Percentiles rank a stretch among this genome's conserved stretches.
phyloP scores from a whole-genome alignment of 2,113 vertebrate genomes.

The Uropsilus gracilis region DNA sequence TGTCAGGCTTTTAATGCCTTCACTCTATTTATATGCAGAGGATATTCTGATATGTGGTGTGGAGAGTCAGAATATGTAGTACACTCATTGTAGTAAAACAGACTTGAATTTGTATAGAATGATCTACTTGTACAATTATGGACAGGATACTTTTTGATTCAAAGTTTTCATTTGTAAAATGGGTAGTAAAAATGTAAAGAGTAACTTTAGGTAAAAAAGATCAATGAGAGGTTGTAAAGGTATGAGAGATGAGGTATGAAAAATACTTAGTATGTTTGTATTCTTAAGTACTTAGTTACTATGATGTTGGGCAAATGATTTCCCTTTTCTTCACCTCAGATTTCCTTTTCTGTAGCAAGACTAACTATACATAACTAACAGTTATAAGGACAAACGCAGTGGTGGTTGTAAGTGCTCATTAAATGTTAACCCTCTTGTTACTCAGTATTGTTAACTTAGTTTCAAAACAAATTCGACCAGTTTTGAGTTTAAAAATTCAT shows the following conservation, averaged over 20 bases:
- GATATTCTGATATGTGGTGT: background rate
- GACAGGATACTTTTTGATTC: background rate
- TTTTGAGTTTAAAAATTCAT: slow-evolving; percentile 52
- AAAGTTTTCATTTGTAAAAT: background rate
- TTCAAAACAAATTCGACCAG: background rate
- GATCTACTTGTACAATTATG: background rate
- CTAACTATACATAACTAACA: background rate
- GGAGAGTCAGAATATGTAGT: background rate
- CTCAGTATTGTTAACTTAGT: background rate
- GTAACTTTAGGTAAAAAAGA: background rate
- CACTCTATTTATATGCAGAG: background rate
- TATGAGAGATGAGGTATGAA: background rate
- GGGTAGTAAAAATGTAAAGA: background rate
- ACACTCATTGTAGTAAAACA: background rate
- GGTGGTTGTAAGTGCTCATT: background rate
- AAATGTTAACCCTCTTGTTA: slow-evolving; percentile 22
- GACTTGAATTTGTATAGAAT: background rate
- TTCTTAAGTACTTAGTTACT: background rate
- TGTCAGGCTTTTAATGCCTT: background rate
- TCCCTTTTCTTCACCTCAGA: background rate
- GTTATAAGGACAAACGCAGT: background rate
- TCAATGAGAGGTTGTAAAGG: background rate
- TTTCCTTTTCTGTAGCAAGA: slow-evolving; percentile 16
- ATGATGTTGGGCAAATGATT: background rate
- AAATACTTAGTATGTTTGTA: background rate